These are phyloP conservation scores for Eupristina koningsbergeri DNA, from an alignment of 1,140 invertebrate species.

Conservation along the genomic window DNA sequence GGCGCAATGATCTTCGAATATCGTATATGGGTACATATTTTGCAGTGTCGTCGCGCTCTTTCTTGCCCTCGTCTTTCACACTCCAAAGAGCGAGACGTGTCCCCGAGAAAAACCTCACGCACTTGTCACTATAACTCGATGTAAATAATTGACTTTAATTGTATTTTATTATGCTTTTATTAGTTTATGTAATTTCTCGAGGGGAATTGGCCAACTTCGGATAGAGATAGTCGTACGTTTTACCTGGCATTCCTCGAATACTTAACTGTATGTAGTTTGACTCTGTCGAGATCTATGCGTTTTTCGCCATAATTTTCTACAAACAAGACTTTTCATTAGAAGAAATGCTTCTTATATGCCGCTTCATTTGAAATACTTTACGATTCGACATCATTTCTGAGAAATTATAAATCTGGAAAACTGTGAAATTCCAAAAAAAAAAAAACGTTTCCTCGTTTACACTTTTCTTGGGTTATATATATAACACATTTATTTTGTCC, in stretches of 20 bases:
- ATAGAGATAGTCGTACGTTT: not conserved
- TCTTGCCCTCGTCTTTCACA: conserved; percentile 39
- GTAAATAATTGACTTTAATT: conserved; percentile 50
- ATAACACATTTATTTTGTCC: not conserved
- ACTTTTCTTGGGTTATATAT: not conserved
- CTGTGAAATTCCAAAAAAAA: not conserved
- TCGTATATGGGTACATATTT: conserved; percentile 51
- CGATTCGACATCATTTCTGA: conserved; percentile 23
- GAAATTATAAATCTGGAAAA: not conserved
- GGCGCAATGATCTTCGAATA: conserved; percentile 41
- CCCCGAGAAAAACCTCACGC: conserved; percentile 22
- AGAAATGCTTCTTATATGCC: not conserved
- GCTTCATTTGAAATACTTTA: conserved; percentile 30
- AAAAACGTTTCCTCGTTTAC: not conserved
- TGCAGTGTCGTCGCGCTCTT: not conserved
- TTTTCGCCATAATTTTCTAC: conserved; percentile 18
- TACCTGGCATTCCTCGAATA: not conserved
- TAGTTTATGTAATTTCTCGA: conserved; percentile 45
- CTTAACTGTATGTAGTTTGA: not conserved
- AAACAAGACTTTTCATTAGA: conserved; percentile 24
- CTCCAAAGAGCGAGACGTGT: conserved; percentile 5
- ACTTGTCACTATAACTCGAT: conserved; percentile 39
- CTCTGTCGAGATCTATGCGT: not conserved
- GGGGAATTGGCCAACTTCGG: not conserved
- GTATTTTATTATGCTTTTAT: conserved; percentile 49